A percentile compares a stretch with the other conserved stretches of the same genome.
These are phyloP conservation scores for Oegoconia quadripuncta DNA, from an alignment of 2,888 invertebrate species.

Conservation along the genomic window DNA sequence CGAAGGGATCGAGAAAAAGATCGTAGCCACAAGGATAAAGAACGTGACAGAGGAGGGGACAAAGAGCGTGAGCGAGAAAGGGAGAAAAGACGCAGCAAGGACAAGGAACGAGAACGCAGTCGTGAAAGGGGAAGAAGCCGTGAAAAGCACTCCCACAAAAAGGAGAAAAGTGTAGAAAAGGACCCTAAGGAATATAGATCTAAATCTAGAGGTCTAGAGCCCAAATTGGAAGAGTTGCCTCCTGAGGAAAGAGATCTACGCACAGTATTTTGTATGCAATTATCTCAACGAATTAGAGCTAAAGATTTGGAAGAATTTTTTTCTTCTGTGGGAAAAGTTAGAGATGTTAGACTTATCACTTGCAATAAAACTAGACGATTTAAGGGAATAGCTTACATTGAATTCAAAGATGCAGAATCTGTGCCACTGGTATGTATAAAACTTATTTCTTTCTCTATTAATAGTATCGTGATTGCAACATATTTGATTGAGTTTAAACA, in stretches of 20 bases:
- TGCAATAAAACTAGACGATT: conserved; percentile 99
- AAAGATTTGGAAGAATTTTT: conserved; percentile 99
- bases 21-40: conserved; percentile 47
- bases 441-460: too few relatives aligned
- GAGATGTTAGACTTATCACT: conserved; percentile 98
- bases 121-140: conserved; percentile 49
- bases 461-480: too few relatives aligned
- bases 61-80: conserved; percentile 37
- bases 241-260: conserved; percentile 99
- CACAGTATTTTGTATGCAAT: conserved; percentile 99
- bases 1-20: conserved; percentile 38
- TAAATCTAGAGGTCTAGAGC: conserved; percentile 75
- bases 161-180: conserved; percentile 54
- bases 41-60: conserved; percentile 50
- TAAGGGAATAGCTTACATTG: conserved; percentile 99
- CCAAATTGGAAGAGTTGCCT: conserved; percentile 87
- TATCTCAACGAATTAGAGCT: conserved; percentile 95
- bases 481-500: too few relatives aligned
- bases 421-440: conserved; percentile 88
- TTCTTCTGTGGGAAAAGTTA: conserved; percentile 98
- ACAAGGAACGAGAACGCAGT: conserved; percentile 35
- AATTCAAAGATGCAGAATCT: conserved; percentile 98
- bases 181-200: conserved; percentile 60
- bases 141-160: conserved; percentile 31
- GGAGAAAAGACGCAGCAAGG: conserved; percentile 41